These are phyloP conservation scores for Heliangelus exortis DNA, from an alignment of 2,797 vertebrate genomes.

Conservation along the genomic window DNA sequence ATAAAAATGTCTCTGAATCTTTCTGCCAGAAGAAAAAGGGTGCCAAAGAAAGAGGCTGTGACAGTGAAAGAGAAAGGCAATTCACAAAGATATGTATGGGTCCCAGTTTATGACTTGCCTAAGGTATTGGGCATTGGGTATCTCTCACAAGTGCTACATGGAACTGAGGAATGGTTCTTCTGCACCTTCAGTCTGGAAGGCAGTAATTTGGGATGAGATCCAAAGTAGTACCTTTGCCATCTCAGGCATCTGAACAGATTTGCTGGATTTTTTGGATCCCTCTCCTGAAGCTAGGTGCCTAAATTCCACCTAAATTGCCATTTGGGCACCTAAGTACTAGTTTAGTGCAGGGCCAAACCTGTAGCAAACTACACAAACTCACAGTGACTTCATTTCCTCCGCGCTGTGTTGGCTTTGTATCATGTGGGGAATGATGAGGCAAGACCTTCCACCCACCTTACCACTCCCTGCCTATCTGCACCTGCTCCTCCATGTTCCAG, in stretches of 20 bases:
- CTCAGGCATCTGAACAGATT: background rate
- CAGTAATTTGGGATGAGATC: background rate
- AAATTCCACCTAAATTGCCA: background rate
- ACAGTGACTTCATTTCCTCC: background rate
- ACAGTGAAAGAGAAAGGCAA: background rate
- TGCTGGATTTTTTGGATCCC: background rate
- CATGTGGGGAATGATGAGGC: background rate
- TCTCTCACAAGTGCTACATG: background rate
- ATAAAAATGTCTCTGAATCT: background rate
- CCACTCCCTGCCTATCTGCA: background rate
- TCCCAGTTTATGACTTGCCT: background rate
- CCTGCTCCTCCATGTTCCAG: background rate
- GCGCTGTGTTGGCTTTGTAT: background rate
- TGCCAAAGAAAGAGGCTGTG: background rate
- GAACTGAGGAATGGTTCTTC: background rate
- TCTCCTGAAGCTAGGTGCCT: background rate
- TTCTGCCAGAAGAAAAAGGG: background rate
- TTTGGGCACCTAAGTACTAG: background rate
- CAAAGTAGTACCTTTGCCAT: background rate
- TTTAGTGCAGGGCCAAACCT: background rate
- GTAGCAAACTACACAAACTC: background rate
- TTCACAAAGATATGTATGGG: background rate
- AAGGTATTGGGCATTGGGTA: background rate
- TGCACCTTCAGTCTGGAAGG: background rate
- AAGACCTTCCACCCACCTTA: conserved; percentile 10